A percentile compares a stretch with the other conserved stretches of the same genome.
phyloP scores from a whole-genome alignment of 64 coral and sea anemone species.

The Catalaphyllia jardinei region DNA sequence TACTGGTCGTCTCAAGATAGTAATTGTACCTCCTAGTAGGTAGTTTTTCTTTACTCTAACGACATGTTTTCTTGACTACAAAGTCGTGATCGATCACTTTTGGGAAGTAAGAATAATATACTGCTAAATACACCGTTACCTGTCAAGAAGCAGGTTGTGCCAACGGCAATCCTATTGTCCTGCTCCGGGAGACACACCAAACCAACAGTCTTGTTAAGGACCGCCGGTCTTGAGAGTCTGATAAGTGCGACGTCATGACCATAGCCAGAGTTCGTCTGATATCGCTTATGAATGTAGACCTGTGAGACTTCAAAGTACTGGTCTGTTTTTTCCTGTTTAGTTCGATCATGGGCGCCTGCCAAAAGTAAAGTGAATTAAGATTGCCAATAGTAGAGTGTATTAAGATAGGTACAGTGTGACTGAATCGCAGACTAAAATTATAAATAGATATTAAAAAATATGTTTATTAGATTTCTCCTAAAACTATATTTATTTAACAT shows the following conservation, averaged over 20 bases:
- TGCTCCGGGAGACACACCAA: slow-evolving; percentile 74
- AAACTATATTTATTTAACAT: too few species aligned
- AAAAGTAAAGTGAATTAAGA: not conserved
- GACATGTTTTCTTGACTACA: too few species aligned
- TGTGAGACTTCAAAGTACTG: slow-evolving; percentile 52
- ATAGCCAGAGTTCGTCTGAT: slow-evolving; percentile 68
- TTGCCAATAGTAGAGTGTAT: too few species aligned
- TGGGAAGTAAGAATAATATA: too few species aligned
- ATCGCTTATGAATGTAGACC: slow-evolving; percentile 32
- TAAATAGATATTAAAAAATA: too few species aligned
- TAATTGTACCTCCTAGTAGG: too few species aligned
- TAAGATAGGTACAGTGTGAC: too few species aligned
- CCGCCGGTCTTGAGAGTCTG: slow-evolving; percentile 74
- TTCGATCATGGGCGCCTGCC: slow-evolving; percentile 46
- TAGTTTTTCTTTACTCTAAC: too few species aligned
- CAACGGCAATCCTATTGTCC: slow-evolving; percentile 34
- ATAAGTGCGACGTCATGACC: slow-evolving; percentile 86
- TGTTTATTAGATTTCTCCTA: too few species aligned
- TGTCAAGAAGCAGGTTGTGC: slow-evolving; percentile 77
- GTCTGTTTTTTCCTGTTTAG: not conserved
- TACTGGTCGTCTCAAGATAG: too few species aligned
- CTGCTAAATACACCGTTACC: slow-evolving; percentile 17
- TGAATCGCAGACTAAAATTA: too few species aligned
- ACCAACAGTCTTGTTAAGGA: slow-evolving; percentile 63
- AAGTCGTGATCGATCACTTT: too few species aligned